Evolutionary conservation across 2,113 vertebrate species (phyloP).

Genomic region (Aspiorhynchus laticeps): DNA sequence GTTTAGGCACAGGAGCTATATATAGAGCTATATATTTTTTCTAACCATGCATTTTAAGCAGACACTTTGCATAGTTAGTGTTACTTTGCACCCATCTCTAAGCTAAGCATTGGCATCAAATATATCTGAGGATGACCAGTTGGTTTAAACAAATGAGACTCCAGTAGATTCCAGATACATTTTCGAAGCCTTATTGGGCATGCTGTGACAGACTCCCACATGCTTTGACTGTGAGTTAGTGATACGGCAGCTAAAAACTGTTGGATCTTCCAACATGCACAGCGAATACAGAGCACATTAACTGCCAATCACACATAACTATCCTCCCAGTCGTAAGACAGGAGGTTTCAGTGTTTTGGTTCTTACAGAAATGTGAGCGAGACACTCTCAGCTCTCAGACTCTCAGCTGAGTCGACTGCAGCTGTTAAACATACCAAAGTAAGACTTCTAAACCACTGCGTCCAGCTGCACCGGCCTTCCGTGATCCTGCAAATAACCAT

Average conservation of each 20-base stretch:
- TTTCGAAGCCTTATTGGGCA: conserved; percentile 19
- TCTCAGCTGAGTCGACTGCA: conserved; percentile 28
- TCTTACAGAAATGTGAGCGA: background rate
- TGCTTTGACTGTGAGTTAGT: background rate
- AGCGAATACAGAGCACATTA: background rate
- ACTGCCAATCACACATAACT: background rate
- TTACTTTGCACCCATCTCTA: background rate
- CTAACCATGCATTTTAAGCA: background rate
- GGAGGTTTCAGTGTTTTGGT: background rate
- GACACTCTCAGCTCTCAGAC: conserved; percentile 10
- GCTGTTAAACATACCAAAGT: conserved; percentile 33
- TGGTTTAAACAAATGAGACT: conserved; percentile 22
- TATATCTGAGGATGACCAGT: background rate
- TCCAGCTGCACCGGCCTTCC: conserved; percentile 13
- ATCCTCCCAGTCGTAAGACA: background rate
- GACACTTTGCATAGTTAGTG: background rate
- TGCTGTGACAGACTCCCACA: background rate
- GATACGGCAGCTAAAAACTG: background rate
- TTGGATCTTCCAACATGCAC: background rate
- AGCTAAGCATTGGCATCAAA: background rate
- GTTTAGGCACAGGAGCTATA: conserved; percentile 13
- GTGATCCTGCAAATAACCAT: background rate
- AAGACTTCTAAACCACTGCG: conserved; percentile 14
- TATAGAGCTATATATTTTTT: conserved; percentile 15
- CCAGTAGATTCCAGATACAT: background rate